A percentile compares a stretch with the other conserved stretches of the same genome.
Evolutionary conservation across 2,113 vertebrate species (phyloP).

Genomic region (Xiphorhynchus elegans): DNA sequence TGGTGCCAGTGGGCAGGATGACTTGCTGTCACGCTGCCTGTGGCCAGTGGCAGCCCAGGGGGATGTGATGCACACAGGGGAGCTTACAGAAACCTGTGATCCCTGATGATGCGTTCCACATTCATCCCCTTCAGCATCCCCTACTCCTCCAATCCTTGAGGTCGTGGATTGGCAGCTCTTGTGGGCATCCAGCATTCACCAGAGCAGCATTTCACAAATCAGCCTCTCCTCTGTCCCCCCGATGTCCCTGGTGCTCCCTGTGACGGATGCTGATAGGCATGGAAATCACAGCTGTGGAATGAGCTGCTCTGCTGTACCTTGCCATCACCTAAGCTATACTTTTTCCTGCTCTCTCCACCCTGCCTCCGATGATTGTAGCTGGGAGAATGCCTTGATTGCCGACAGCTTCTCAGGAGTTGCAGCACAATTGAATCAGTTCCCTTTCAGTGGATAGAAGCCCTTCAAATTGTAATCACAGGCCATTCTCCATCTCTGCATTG

Average conservation of each 20-base stretch:
- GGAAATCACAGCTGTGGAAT: neutral
- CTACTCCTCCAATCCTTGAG: neutral
- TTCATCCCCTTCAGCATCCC: neutral
- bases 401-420: slow-evolving; percentile 64
- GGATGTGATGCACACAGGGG: fast-evolving
- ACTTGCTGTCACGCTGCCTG: neutral
- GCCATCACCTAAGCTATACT: neutral
- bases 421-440: slow-evolving; percentile 72
- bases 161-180: fast-evolving
- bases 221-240: neutral
- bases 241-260: neutral
- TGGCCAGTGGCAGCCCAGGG: fast-evolving
- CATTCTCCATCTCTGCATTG: slow-evolving; percentile 60
- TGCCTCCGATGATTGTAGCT: slow-evolving; percentile 14
- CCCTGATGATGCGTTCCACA: neutral
- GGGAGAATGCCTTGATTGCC: slow-evolving; percentile 69
- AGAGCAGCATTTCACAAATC: neutral
- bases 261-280: neutral
- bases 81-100: neutral
- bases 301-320: neutral
- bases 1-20: neutral
- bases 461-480: slow-evolving; percentile 69
- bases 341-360: neutral
- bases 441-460: slow-evolving; percentile 73
- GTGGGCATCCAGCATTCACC: fast-evolving